phyloP scores from a whole-genome alignment of 2,888 invertebrate genomes.

The Heliconius aoede region DNA sequence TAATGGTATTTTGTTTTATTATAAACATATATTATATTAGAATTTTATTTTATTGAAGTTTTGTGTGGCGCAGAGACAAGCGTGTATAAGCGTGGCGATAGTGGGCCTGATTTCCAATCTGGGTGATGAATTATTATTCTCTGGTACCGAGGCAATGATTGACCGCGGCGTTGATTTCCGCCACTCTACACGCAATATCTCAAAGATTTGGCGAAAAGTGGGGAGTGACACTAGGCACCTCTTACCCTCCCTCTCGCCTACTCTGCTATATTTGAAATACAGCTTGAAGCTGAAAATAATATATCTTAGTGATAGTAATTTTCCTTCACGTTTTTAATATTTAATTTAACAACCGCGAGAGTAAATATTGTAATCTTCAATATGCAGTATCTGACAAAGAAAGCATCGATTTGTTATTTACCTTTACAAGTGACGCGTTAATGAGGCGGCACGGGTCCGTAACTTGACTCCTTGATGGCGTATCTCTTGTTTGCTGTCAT shows the following conservation, averaged over 20 bases:
- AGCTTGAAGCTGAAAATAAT: no score
- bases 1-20: conserved; percentile 46
- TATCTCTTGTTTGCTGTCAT: conserved; percentile 48
- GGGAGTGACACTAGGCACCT: no score
- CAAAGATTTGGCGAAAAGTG: no score
- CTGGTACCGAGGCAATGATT: no score
- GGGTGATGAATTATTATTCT: no score
- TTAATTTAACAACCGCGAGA: background rate
- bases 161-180: no score
- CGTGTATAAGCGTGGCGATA: no score
- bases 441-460: conserved; percentile 73
- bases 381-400: conserved; percentile 30
- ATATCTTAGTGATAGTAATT: background rate
- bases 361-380: conserved; percentile 12
- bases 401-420: conserved; percentile 39
- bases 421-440: conserved; percentile 56
- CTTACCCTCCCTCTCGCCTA: no score
- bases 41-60: background rate
- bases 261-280: background rate
- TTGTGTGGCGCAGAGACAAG: no score
- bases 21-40: conserved; percentile 38
- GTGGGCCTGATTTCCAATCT: no score
- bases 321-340: conserved; percentile 11
- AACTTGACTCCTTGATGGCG: conserved; percentile 61
- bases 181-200: no score